Evolutionary conservation across 2,888 invertebrate species (phyloP).

Genomic region (Heteromyza rotundicornis): DNA sequence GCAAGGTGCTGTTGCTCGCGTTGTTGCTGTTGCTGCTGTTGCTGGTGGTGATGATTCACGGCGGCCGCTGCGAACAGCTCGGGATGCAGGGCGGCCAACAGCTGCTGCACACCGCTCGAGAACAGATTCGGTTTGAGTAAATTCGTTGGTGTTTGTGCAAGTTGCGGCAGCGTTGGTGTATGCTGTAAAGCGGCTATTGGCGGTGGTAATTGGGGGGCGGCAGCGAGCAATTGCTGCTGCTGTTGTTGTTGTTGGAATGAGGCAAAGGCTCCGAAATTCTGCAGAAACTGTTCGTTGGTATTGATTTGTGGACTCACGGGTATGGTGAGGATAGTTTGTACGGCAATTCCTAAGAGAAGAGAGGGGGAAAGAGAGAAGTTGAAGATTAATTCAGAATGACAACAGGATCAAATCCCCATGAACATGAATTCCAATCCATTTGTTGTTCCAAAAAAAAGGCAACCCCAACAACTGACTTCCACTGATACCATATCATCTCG

Average conservation of each 20-base stretch:
- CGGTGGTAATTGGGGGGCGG: conserved; percentile 60
- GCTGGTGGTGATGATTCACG: conserved; percentile 65
- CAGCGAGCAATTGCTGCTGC: conserved; percentile 20
- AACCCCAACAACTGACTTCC: not conserved
- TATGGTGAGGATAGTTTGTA: conserved; percentile 94
- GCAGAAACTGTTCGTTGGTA: conserved; percentile 68
- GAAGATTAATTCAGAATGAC: not conserved
- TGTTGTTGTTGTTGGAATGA: conserved; percentile 46
- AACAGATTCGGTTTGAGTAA: conserved; percentile 78
- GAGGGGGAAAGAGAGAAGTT: not conserved
- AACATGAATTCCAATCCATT: not conserved
- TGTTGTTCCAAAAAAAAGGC: not conserved
- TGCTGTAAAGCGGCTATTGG: conserved; percentile 51
- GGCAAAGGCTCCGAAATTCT: conserved; percentile 56
- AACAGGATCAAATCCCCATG: not conserved
- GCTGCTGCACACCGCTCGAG: conserved; percentile 76
- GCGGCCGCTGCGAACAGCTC: conserved; percentile 66
- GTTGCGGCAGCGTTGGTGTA: conserved; percentile 57
- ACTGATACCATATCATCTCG: not conserved
- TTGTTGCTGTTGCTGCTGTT: conserved; percentile 67
- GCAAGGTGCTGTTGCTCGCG: conserved; percentile 60
- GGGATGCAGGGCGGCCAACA: conserved; percentile 77
- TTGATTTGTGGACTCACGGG: conserved; percentile 87
- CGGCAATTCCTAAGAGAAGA: conserved; percentile 78
- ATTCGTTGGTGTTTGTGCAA: conserved; percentile 68